Conservation (phyloP, 2,797 vertebrate genomes). For the Urosaurus nigricauda region DNA sequence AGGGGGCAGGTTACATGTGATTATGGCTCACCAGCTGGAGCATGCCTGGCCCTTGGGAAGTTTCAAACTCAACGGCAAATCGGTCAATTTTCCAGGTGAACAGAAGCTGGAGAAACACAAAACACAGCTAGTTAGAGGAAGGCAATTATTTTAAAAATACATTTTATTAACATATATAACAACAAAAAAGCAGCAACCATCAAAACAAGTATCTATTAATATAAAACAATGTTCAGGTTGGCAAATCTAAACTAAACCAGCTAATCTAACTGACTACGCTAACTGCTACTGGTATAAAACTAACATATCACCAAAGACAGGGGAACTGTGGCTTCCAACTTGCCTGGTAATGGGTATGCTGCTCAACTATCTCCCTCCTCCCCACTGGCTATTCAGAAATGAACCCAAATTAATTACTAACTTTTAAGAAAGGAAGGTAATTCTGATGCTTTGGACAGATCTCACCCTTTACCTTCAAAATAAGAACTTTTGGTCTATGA, state of each 20-base stretch:
- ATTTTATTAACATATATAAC: no score
- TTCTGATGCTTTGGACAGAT: neutral
- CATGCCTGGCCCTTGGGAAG: slow-evolving; percentile 69
- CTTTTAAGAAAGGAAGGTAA: neutral
- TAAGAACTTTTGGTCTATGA: neutral
- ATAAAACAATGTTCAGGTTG: no score
- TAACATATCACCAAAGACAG: no score
- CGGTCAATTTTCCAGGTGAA: slow-evolving; percentile 57
- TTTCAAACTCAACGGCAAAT: slow-evolving; percentile 68
- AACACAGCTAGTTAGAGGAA: slow-evolving; percentile 57
- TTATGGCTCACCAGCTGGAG: slow-evolving; percentile 68
- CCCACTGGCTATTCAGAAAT: no score
- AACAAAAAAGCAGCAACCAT: no score
- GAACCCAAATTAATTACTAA: no score
- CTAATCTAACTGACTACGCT: no score
- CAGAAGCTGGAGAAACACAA: slow-evolving; percentile 20
- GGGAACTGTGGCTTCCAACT: no score
- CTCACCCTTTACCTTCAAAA: neutral
- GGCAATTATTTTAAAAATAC: neutral
- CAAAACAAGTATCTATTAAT: no score
- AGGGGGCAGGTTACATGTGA: slow-evolving; percentile 64
- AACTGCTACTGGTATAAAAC: neutral
- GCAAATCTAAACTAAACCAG: no score
- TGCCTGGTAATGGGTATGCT: no score
- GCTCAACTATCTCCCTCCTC: no score